phyloP scores from a whole-genome alignment of 2,888 invertebrate species.

The Leptinotarsa rubiginosa region DNA sequence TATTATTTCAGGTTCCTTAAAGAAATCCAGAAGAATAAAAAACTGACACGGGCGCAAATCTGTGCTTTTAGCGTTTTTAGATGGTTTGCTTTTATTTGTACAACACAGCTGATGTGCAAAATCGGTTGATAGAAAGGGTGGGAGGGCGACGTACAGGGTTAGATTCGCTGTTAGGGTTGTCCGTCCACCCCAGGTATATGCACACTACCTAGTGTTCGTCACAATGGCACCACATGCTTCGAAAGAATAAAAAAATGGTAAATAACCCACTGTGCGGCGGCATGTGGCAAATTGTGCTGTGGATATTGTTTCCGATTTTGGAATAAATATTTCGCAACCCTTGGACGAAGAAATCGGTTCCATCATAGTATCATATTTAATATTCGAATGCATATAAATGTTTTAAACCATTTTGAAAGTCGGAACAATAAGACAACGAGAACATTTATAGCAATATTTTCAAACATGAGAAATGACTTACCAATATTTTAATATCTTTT shows the following conservation, averaged over 20 bases:
- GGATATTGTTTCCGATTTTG: constrained; percentile 27
- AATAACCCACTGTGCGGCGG: constrained; percentile 60
- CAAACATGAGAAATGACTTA: too few species aligned
- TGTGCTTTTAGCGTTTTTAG: constrained; percentile 45
- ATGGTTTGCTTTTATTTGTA: constrained; percentile 54
- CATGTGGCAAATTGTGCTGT: constrained; percentile 58
- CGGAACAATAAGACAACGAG: too few species aligned
- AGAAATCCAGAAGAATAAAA: constrained; percentile 43
- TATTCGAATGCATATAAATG: too few species aligned
- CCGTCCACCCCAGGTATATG: constrained; percentile 56
- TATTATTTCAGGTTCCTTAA: constrained; percentile 60
- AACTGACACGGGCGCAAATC: constrained; percentile 45
- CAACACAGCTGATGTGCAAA: constrained; percentile 63
- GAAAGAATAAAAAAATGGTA: constrained; percentile 60
- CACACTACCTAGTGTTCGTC: constrained; percentile 51
- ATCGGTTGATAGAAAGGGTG: constrained; percentile 48
- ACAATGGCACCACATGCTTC: constrained; percentile 62
- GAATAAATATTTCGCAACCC: constrained; percentile 20
- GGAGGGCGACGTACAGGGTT: constrained; percentile 54
- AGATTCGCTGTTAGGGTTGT: constrained; percentile 58
- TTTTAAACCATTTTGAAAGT: too few species aligned
- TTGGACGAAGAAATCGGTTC: background rate
- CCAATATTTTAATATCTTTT: too few species aligned
- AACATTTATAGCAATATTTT: too few species aligned
- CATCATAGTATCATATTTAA: background rate